Evolutionary conservation across 2,113 vertebrate genomes (phyloP), one percentile per base, ranked within the genome.

Genomic region (Garra rufa): DNA sequence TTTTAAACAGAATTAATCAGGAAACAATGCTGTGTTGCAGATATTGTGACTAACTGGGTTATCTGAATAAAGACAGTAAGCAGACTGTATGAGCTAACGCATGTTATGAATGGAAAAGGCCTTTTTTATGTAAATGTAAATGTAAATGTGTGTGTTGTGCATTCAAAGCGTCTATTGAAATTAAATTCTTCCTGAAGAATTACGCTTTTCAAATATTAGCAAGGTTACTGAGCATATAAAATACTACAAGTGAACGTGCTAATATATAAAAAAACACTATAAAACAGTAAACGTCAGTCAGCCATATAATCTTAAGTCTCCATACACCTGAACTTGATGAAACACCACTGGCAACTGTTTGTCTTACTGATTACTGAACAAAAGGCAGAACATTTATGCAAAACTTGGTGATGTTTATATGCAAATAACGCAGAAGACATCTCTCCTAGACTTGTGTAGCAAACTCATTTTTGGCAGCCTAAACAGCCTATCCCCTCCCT

Each of bases 351-450:
- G 19, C 34, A 69, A 41, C 4, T 38, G 65, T 69, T 69, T 41
- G 34, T 69, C 65, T 69, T 69, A 69, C 65, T 69, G 19, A 41
- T 69, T 34, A 69, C 21, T 41, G 19, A 69, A 69, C 30, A 41
- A 69, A 41, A 69, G 65, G 34, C 34, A 69, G 65, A 21, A 69
- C 34, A 69, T 21, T 41, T 69, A 21, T 41, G 34, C n/a, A 74
- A 38, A 48, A 81, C 61, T 9, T n/a, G 11, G 28, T 17, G 1
- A 17, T 81, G 30, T 81, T 81, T 70, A 28, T 63, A 81, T 81
- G 79, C 46, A 70, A 70, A 70, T 70, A 67, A 6, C 17, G 6
- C 21, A 69, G 44, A 9, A 81, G 44, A 52, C 6, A 0, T 38
- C 43, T 52, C 19, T 52, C 63, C 7, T 2, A 41, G 14, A 19